A percentile compares a stretch with the other conserved stretches of the same genome.
phyloP scores from a whole-genome alignment of 2,888 invertebrate genomes.

The Cybosia mesomella region DNA sequence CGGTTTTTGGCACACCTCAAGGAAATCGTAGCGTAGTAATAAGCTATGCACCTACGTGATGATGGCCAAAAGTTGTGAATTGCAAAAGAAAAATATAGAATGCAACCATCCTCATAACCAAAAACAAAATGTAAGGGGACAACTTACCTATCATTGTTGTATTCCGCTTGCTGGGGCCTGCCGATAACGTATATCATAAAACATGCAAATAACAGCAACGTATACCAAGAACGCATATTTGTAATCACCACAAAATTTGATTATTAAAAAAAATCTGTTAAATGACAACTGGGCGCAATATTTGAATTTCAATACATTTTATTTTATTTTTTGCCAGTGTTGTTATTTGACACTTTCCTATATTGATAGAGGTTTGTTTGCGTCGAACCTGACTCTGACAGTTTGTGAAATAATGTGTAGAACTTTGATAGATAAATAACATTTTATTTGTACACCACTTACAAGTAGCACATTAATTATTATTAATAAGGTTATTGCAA shows the following conservation, averaged over 20 bases:
- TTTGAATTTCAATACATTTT: constrained; percentile 47
- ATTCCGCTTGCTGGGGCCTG: constrained; percentile 59
- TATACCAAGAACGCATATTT: constrained; percentile 60
- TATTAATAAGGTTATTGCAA: too few species aligned
- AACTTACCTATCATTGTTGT: constrained; percentile 61
- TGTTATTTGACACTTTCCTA: constrained; percentile 6
- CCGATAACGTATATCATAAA: constrained; percentile 42
- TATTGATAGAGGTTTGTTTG: constrained; percentile 14
- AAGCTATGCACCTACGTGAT: neutral
- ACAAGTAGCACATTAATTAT: too few species aligned
- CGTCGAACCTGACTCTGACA: neutral
- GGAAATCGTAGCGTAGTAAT: neutral
- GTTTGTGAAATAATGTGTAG: neutral
- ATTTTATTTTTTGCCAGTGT: constrained; percentile 37
- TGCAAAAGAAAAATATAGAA: neutral
- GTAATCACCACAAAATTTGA: constrained; percentile 46
- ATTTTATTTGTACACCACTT: too few species aligned
- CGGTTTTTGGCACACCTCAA: neutral
- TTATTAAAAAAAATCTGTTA: constrained; percentile 52
- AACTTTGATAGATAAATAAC: too few species aligned
- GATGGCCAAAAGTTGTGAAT: neutral
- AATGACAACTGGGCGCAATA: constrained; percentile 40
- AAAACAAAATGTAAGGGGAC: neutral
- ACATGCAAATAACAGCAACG: constrained; percentile 51
- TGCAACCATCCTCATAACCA: neutral